These are phyloP conservation scores for Cirrhinus mrigala DNA, from an alignment of 2,797 vertebrate species.

Conservation along the genomic window DNA sequence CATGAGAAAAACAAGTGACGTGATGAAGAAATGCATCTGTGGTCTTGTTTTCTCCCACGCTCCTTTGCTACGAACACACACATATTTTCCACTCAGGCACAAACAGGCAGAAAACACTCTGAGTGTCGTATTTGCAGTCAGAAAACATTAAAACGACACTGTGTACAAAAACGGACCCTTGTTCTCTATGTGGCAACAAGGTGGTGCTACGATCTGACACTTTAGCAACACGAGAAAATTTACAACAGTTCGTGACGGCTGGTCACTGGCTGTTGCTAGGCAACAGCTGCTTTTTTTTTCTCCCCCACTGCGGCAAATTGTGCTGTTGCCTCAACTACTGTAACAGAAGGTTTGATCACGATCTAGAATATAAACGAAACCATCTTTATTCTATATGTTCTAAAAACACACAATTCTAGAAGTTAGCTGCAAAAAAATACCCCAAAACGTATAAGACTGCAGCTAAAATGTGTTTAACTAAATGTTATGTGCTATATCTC, in stretches of 20 bases:
- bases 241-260: constrained; percentile 63
- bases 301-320: constrained; percentile 71
- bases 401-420: neutral
- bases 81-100: constrained; percentile 8
- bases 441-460: neutral
- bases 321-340: constrained; percentile 32
- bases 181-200: neutral
- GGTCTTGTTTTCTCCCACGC: constrained; percentile 16
- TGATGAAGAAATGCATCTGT: constrained; percentile 13
- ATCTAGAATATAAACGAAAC: neutral
- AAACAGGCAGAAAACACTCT: neutral
- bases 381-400: neutral
- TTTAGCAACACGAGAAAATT: constrained; percentile 49
- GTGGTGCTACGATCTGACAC: constrained; percentile 35
- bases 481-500: neutral
- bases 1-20: constrained; percentile 24
- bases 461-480: neutral
- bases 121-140: neutral
- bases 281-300: constrained; percentile 66
- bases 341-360: constrained; percentile 6
- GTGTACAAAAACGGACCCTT: neutral
- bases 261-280: constrained; percentile 77
- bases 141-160: neutral
- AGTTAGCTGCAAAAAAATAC: neutral
- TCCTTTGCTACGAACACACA: constrained; percentile 2